Percentiles rank a stretch among this genome's conserved stretches.
Conservation (phyloP, 2,888 invertebrate genomes). For the Timema podura region DNA sequence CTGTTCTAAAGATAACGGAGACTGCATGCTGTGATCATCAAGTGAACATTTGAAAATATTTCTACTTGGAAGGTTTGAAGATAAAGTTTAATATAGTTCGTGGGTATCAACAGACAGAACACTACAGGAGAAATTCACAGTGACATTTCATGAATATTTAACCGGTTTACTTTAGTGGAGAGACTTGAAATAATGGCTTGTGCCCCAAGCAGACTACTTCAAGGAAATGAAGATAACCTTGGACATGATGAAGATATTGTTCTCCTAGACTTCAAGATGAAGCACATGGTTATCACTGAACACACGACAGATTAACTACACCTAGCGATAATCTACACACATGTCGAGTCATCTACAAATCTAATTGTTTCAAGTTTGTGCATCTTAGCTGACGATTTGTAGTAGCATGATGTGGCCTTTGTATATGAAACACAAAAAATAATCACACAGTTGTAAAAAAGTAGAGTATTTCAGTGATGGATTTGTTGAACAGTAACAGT, state of each 20-base stretch:
- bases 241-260: conserved; percentile 4
- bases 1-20: no score
- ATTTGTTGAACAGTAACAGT: conserved; percentile 11
- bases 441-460: conserved; percentile 10
- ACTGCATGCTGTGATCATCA: no score
- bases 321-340: neutral
- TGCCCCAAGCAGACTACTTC: neutral
- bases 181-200: neutral
- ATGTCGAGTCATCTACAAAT: neutral
- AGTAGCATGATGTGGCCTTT: conserved; percentile 10
- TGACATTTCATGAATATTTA: conserved; percentile 12
- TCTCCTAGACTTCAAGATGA: conserved; percentile 14
- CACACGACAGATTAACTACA: conserved; percentile 4
- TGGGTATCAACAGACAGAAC: conserved; percentile 13
- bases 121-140: conserved; percentile 7
- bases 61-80: no score
- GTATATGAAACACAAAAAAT: conserved; percentile 12
- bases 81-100: conserved; percentile 10
- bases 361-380: conserved; percentile 1
- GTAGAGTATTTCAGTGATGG: neutral
- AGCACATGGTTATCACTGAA: conserved; percentile 12
- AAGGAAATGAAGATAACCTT: conserved; percentile 1
- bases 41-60: no score
- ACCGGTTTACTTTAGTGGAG: neutral
- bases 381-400: conserved; percentile 11